Evolutionary conservation across 2,888 invertebrate species (phyloP), one percentile per base, ranked within the genome.

Genomic region (Rugalucina vietnamica): DNA sequence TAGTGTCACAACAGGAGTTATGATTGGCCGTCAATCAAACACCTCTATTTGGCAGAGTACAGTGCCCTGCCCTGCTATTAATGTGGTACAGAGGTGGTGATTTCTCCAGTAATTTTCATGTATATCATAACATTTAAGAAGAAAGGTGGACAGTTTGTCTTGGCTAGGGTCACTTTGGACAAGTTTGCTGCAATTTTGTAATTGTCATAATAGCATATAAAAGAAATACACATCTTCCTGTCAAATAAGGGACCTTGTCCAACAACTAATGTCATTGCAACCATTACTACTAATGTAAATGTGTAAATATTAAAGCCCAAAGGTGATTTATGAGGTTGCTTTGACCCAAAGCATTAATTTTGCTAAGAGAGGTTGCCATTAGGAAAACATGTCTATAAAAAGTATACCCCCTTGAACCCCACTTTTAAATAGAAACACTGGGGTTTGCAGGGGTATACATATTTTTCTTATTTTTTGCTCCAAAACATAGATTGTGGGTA

Each of bases 1-100:
- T 65, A 65, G 65, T 65, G 65, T 65, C 65, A 65, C 65, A 34
- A 34, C 34, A 65, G 65, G 65, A 29, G 65, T 65, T 65, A 65
- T 65, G 29, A 65, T 65, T 65, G 65, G 34, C 21, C 34, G 65
- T 32, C 65, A 65, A 34, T 65, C 65, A 65, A 65, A 65, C 65
- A 65, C 5, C 1, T 65, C 34, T 34, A 29, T 34, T 8, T 65
- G 65, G 65, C 65, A 65, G 65, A 65, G 34, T n/a, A n/a, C 12
- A 34, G 65, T 34, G 65, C 65, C 65, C 65, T 65, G 29, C 65
- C 65, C 65, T 21, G 4, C 32, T n/a, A 65, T 65, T 65, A 65
- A n/a, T n/a, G 18, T 27, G 65, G 14, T 65, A 34, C 12, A 65
- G 32, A 65, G 34, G 34, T 65, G 65, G 34, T 29, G 18, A 43